phyloP scores from a whole-genome alignment of 2,797 vertebrate genomes.

The Bradypodion ventrale region DNA sequence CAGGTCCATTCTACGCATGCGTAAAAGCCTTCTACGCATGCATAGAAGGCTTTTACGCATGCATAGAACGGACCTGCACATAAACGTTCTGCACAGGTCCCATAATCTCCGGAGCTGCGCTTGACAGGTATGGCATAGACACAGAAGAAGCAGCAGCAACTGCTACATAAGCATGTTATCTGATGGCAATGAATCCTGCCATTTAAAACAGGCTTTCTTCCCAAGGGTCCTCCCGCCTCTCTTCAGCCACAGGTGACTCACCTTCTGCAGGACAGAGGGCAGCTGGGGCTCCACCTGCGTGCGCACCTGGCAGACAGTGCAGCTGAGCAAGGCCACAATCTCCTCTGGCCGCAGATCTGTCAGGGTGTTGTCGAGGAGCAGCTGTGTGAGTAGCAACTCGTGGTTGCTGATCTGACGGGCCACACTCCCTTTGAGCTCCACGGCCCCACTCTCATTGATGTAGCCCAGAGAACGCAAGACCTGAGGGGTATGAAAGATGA shows the following conservation, averaged over 20 bases:
- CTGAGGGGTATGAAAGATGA: conserved; percentile 58
- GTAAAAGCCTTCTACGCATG: no score
- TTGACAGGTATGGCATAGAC: no score
- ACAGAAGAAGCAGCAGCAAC: no score
- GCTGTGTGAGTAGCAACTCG: conserved; percentile 89
- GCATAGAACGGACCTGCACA: no score
- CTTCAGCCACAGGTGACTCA: conserved; percentile 43
- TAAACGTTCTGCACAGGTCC: no score
- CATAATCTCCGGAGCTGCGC: no score
- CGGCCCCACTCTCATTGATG: conserved; percentile 81
- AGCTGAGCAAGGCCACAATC: conserved; percentile 90
- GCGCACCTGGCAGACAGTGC: conserved; percentile 86
- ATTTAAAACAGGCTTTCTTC: no score
- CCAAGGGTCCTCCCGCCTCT: no score
- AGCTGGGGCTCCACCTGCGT: conserved; percentile 86
- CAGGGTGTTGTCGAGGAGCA: conserved; percentile 89
- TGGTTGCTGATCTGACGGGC: conserved; percentile 93
- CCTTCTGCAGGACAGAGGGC: conserved; percentile 85
- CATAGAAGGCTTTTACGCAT: no score
- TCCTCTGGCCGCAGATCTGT: conserved; percentile 88
- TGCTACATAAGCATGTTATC: no score
- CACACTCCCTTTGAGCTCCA: conserved; percentile 90
- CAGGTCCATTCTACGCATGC: no score
- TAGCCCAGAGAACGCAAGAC: conserved; percentile 88
- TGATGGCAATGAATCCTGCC: no score